Percentiles rank a stretch among this genome's conserved stretches.
Evolutionary conservation across 2,888 invertebrate species (phyloP).

Genomic region (Cosmorhoe ocellata): DNA sequence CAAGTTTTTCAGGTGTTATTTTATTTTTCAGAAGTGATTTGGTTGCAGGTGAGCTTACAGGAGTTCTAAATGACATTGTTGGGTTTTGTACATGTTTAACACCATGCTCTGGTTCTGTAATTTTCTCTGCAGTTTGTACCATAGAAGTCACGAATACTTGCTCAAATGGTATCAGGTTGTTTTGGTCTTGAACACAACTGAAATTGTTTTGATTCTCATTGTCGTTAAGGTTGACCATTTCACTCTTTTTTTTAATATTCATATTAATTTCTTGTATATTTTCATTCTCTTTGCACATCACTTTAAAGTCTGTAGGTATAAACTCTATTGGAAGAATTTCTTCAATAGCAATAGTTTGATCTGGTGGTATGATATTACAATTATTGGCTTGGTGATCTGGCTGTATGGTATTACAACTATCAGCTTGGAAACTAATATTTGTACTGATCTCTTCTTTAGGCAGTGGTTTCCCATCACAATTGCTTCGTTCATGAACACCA

Average conservation of each 20-base stretch:
- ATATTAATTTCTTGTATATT: neutral
- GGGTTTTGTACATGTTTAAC: neutral
- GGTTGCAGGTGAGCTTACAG: slow-evolving; percentile 8
- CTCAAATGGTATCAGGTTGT: neutral
- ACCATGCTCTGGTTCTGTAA: slow-evolving; percentile 3
- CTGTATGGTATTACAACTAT: neutral
- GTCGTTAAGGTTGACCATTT: slow-evolving; percentile 1
- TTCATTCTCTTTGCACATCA: neutral
- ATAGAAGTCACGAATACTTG: slow-evolving; percentile 2
- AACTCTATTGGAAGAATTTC: slow-evolving; percentile 19
- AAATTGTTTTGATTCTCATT: slow-evolving; percentile 4
- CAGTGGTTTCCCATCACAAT: slow-evolving; percentile 4
- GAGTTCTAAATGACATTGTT: neutral
- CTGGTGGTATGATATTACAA: neutral
- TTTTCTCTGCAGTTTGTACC: slow-evolving; percentile 1
- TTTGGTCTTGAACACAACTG: slow-evolving; percentile 2
- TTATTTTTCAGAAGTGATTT: slow-evolving; percentile 40
- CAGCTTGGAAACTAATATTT: neutral
- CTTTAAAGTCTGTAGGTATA: neutral
- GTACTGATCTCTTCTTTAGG: neutral
- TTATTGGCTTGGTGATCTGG: slow-evolving; percentile 1
- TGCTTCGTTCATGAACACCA: neutral
- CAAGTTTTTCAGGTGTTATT: slow-evolving; percentile 60
- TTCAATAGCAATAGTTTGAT: neutral
- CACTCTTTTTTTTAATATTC: neutral